phyloP scores from a whole-genome alignment of 2,888 invertebrate species.

The Ormyrus labotus region DNA sequence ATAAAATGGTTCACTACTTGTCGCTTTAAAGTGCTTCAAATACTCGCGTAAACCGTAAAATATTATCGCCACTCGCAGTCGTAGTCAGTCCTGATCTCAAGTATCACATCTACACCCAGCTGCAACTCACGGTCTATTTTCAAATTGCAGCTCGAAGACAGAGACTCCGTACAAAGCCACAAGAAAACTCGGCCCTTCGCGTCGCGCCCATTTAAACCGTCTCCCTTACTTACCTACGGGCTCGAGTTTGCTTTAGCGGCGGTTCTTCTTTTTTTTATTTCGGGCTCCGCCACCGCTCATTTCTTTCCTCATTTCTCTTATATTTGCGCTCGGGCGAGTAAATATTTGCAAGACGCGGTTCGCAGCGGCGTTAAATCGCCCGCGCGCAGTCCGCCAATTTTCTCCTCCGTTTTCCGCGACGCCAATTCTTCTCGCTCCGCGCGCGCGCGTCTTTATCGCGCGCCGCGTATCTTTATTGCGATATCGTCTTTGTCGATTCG shows the following conservation, averaged over 20 bases:
- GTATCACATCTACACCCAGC: too few relatives aligned
- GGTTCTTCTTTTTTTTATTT: neutral
- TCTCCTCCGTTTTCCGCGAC: neutral
- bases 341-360: slow-evolving; percentile 43
- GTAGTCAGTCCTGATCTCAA: too few relatives aligned
- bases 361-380: neutral
- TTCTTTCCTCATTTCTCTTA: slow-evolving; percentile 37
- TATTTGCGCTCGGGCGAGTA: slow-evolving; percentile 41
- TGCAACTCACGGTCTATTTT: too few relatives aligned
- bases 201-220: neutral
- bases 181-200: neutral
- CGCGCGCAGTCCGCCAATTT: slow-evolving; percentile 34
- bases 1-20: too few relatives aligned
- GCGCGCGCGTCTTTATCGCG: neutral
- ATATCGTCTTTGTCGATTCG: slow-evolving; percentile 29
- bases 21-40: too few relatives aligned
- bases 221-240: neutral
- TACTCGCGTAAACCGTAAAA: too few relatives aligned
- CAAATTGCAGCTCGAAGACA: too few relatives aligned
- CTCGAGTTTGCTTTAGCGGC: neutral
- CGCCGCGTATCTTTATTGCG: slow-evolving; percentile 35
- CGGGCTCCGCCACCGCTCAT: slow-evolving; percentile 2
- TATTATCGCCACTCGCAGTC: too few relatives aligned
- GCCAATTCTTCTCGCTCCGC: slow-evolving; percentile 1
- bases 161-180: too few relatives aligned